A percentile compares a stretch with the other conserved stretches of the same genome.
Evolutionary conservation across 2,888 invertebrate genomes (phyloP).

Genomic region (Leistus spinibarbis): DNA sequence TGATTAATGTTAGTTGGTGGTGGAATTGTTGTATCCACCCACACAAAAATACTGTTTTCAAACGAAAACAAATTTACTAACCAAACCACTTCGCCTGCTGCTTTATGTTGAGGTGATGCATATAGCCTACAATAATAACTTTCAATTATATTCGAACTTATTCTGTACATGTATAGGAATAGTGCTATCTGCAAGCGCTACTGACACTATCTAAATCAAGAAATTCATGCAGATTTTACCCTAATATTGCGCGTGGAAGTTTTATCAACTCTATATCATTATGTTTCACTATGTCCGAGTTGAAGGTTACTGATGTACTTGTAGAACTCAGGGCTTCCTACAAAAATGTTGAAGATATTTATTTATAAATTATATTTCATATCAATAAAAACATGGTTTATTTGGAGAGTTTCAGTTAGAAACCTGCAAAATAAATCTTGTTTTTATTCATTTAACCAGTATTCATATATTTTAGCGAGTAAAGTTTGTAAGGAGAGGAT

Average conservation of each 20-base stretch:
- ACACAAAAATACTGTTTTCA: slow-evolving; percentile 64
- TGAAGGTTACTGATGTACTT: slow-evolving; percentile 25
- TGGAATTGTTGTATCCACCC: slow-evolving; percentile 68
- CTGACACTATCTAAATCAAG: no score
- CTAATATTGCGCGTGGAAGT: slow-evolving; percentile 61
- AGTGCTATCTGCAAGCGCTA: no score
- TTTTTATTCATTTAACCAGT: no score
- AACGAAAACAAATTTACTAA: slow-evolving; percentile 63
- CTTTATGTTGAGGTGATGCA: slow-evolving; percentile 61
- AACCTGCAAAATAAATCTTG: no score
- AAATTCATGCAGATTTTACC: no score
- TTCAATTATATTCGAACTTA: no score
- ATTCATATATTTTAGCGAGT: no score
- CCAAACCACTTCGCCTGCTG: slow-evolving; percentile 62
- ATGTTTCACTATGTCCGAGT: slow-evolving; percentile 31
- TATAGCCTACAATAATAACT: slow-evolving; percentile 59
- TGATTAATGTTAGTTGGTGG: slow-evolving; percentile 48
- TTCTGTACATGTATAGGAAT: no score
- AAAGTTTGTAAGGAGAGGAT: no score
- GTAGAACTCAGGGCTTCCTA: slow-evolving; percentile 23
- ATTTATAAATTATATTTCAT: background rate
- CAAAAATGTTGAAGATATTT: background rate
- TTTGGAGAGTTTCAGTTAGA: no score
- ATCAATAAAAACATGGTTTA: no score
- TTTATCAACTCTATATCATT: slow-evolving; percentile 56